phyloP scores from a whole-genome alignment of 2,888 invertebrate genomes.

The Platycheirus albimanus region DNA sequence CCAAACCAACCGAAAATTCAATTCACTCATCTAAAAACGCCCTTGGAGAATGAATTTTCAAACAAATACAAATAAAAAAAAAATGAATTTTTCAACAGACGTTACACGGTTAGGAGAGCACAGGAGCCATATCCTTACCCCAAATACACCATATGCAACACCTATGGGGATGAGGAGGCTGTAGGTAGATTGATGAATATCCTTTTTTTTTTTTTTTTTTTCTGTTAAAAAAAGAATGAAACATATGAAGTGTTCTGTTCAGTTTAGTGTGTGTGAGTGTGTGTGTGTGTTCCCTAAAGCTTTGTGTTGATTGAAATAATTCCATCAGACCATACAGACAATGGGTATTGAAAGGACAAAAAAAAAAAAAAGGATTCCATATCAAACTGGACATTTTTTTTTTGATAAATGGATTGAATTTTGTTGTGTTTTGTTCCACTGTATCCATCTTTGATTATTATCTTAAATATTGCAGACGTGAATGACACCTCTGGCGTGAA shows the following conservation, averaged over 20 bases:
- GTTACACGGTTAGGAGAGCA: constrained; percentile 9
- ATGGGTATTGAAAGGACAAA: constrained; percentile 20
- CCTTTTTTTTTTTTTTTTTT: constrained; percentile 25
- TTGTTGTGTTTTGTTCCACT: background rate
- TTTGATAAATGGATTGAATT: constrained; percentile 59
- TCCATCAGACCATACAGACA: constrained; percentile 54
- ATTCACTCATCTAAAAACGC: constrained; percentile 51
- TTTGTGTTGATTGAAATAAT: constrained; percentile 56
- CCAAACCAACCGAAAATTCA: constrained; percentile 46
- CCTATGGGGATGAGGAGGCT: constrained; percentile 16
- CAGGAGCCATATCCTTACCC: background rate
- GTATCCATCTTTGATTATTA: constrained; percentile 16
- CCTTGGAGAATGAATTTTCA: constrained; percentile 31
- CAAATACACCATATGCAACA: constrained; percentile 2
- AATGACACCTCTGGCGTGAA: constrained; percentile 58
- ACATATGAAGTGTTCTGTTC: too few species aligned
- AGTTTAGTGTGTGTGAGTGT: background rate
- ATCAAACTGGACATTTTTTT: constrained; percentile 52
- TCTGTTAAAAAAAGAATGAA: constrained; percentile 29
- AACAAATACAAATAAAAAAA: constrained; percentile 13
- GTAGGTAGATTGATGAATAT: constrained; percentile 46
- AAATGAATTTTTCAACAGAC: constrained; percentile 39
- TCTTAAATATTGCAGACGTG: constrained; percentile 22
- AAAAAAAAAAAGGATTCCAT: constrained; percentile 36
- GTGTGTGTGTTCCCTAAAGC: background rate